phyloP scores from a whole-genome alignment of 2,113 vertebrate genomes.

The Dromiciops gliroides region DNA sequence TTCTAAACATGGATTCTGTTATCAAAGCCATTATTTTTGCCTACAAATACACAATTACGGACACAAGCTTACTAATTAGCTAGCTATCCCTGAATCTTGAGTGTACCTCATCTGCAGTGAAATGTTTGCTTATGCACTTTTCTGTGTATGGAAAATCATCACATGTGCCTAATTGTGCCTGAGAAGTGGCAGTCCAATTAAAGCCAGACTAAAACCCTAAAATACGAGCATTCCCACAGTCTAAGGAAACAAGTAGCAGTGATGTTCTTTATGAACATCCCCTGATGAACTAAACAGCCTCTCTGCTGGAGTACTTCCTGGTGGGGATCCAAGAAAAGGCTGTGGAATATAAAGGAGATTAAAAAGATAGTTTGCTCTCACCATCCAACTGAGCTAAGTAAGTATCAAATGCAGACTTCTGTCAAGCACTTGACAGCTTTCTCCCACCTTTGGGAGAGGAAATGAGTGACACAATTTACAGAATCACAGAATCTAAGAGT shows the following conservation, averaged over 20 bases:
- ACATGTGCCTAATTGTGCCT: conserved; percentile 1
- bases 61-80: not conserved
- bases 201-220: not conserved
- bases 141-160: not conserved
- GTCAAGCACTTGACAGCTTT: not conserved
- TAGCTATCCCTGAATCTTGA: not conserved
- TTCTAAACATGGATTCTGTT: not conserved
- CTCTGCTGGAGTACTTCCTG: not conserved
- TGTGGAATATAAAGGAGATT: not conserved
- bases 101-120: not conserved
- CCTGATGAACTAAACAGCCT: not conserved
- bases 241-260: not conserved
- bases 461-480: not conserved
- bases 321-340: not conserved
- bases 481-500: not conserved
- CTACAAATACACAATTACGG: not conserved
- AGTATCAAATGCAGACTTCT: not conserved
- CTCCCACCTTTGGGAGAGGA: not conserved
- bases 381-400: not conserved
- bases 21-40: not conserved
- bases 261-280: not conserved
- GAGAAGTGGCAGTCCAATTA: not conserved
- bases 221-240: not conserved
- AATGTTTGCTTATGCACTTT: not conserved
- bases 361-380: not conserved